Percentiles rank a stretch among this genome's conserved stretches.
These are phyloP conservation scores for Xiphorhynchus erythropygius DNA, from an alignment of 2,797 vertebrate species.

Conservation along the genomic window DNA sequence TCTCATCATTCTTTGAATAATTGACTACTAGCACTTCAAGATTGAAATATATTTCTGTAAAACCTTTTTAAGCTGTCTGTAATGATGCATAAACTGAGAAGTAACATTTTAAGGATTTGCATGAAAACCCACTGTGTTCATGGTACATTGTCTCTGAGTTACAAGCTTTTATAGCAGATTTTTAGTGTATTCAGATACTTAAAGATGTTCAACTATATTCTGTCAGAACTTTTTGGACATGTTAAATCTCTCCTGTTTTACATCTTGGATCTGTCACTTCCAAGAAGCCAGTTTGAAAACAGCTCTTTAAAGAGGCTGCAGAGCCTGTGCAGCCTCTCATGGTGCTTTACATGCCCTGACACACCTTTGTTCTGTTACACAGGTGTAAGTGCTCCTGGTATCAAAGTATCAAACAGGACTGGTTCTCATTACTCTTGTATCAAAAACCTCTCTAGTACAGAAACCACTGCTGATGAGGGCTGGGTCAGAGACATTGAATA, in stretches of 20 bases:
- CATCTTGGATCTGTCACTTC: background rate
- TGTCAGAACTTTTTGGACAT: background rate
- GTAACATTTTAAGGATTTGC: background rate
- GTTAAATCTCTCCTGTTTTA: background rate
- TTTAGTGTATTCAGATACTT: background rate
- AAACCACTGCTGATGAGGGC: background rate
- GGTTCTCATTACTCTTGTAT: background rate
- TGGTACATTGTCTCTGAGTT: constrained; percentile 23
- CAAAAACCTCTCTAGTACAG: background rate
- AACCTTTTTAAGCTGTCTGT: constrained; percentile 3
- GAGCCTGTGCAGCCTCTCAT: background rate
- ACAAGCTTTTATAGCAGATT: background rate
- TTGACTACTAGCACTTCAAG: background rate
- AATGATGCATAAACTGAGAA: constrained; percentile 19
- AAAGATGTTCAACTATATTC: background rate
- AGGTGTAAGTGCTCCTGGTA: fast-evolving
- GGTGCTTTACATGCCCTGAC: background rate
- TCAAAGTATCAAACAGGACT: no score
- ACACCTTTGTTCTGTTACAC: background rate
- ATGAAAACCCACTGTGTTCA: background rate
- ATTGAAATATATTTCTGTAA: constrained; percentile 4
- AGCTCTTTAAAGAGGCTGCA: background rate
- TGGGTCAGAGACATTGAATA: background rate
- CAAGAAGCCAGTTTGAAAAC: background rate
- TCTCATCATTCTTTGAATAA: background rate